Evolutionary conservation across 2,797 vertebrate species (phyloP), one percentile per base, ranked within the genome.

Genomic region (Erithacus rubecula): DNA sequence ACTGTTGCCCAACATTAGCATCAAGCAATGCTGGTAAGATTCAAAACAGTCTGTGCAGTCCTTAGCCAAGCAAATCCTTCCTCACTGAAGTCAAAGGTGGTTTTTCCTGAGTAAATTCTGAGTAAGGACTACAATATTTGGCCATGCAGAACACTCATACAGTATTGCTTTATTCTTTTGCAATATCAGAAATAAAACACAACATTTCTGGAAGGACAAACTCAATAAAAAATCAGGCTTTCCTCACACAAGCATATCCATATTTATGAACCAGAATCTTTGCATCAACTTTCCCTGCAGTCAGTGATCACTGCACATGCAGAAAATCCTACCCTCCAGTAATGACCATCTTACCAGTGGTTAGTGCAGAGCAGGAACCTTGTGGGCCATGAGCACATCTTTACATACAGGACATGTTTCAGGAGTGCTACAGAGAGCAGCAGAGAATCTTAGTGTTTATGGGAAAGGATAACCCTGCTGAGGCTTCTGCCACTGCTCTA

Each of bases 51-150:
- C 56, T 71, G 23, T 87, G 83, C 75, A 64, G 34, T 75, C 32
- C 49, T 68, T 62, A 89, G 80, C 74, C 56, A 77, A 82, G 74
- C 18, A 91, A 86, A 75, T 95, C 87, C 49, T 83, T 95, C 87
- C 46, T 82, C 68, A 64, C 55, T 76, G 52, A 87, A 87, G 53
- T 84, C 72, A 90, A 88, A 85, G 32, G n/a, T 55, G 13, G 0
- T 75, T 93, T 96, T 96, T 91, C 79, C 90, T 94, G 94, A 96
- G 92, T 90, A 96, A 96, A 76, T 59, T 82, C 87, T 94, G 77
- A 94, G 85, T 41, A 93, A 94, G 60, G 23, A 55, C 59, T 88
- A 60, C 16, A 17, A 13, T 53, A 70, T 37, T 34, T 79, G 55
- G 15, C 59, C 27, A 22, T 0, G 5, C 19, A 76, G 34, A 85